Base-by-base conservation (phyloP, 2,797 vertebrate genomes). In the Antrozous pallidus region DNA sequence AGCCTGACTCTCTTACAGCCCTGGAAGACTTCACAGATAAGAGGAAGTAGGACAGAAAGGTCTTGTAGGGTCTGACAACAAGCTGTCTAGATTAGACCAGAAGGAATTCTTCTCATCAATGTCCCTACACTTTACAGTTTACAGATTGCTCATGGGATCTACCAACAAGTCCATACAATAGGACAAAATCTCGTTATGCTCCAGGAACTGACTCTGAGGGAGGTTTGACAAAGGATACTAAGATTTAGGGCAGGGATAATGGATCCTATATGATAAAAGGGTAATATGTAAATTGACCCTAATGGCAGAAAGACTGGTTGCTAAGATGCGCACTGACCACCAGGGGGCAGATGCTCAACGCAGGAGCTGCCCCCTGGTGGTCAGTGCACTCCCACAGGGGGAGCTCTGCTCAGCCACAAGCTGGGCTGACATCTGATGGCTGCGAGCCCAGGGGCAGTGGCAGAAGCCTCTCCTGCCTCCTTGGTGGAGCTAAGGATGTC, bases 1-100 rank as follows among this genome's bases (percentile, higher is more conserved):
- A 14, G 71, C 86, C n/a, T 73, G 80, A 97, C 96, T 93, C 96
- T 54, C 92, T 95, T 73, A 78, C 77, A 93, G 94, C 75, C n/a
- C 74, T 58, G 93, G 82, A 88, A 96, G 92, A 94, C 49, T 61
- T 63, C 42, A 84, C 49, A n/a, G 82, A 0, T n/a, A 49, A 61
- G 75, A 79, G 86, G 38, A 83, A 38, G 1, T 40, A 16, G 67
- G 75, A 65, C 3, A 61, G 61, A 56, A 81, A 51, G 4, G 14
- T 1, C 2, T 3, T 0, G 14, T 13, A 18, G 16, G 42, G 14
- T 28, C 45, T 69, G 36, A 22, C 17, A 8, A 4, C 0, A 13
- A 51, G 24, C 49, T 71, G 49, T 38, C 45, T 61, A 14, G 12
- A 40, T 42, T 17, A 2, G 28, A 40, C 26, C 33, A 61, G 33